Percentiles rank a stretch among this genome's conserved stretches.
Conservation (phyloP, 2,888 invertebrate genomes). For the Acrocyrtus sp. region DNA sequence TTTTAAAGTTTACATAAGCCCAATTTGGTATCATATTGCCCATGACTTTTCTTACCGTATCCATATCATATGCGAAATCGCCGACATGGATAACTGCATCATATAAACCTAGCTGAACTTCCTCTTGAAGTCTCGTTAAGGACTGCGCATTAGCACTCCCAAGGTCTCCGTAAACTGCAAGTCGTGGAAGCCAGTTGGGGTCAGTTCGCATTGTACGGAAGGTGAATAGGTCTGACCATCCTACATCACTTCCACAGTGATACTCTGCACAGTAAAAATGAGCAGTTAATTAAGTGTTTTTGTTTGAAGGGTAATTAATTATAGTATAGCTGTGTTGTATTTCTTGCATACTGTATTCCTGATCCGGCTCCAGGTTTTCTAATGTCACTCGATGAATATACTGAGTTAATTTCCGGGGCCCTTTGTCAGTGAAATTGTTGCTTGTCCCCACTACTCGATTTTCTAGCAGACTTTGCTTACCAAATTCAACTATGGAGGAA, state of each 20-base stretch:
- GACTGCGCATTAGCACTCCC: constrained; percentile 92
- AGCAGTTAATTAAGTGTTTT: no score
- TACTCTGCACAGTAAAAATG: constrained; percentile 72
- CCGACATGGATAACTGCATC: constrained; percentile 92
- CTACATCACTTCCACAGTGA: constrained; percentile 80
- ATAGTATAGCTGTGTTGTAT: constrained; percentile 45
- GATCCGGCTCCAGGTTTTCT: constrained; percentile 47
- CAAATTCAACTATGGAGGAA: constrained; percentile 55
- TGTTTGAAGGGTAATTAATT: neutral
- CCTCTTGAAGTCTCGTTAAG: constrained; percentile 83
- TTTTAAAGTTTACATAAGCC: neutral
- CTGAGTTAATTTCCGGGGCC: constrained; percentile 47
- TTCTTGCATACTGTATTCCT: constrained; percentile 54
- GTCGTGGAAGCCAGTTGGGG: constrained; percentile 79
- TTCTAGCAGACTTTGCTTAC: constrained; percentile 32
- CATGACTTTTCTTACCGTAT: constrained; percentile 72
- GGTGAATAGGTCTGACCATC: constrained; percentile 84
- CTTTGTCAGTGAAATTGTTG: constrained; percentile 52
- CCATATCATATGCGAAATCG: constrained; percentile 96
- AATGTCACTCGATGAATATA: constrained; percentile 60
- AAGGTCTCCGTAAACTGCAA: constrained; percentile 94
- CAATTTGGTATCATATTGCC: neutral
- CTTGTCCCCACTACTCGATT: constrained; percentile 20
- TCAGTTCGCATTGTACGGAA: constrained; percentile 78
- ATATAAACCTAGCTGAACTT: constrained; percentile 81